Base-by-base conservation (phyloP, 53 echinoderm and acorn worm species). In the Paracentrotus lividus region DNA sequence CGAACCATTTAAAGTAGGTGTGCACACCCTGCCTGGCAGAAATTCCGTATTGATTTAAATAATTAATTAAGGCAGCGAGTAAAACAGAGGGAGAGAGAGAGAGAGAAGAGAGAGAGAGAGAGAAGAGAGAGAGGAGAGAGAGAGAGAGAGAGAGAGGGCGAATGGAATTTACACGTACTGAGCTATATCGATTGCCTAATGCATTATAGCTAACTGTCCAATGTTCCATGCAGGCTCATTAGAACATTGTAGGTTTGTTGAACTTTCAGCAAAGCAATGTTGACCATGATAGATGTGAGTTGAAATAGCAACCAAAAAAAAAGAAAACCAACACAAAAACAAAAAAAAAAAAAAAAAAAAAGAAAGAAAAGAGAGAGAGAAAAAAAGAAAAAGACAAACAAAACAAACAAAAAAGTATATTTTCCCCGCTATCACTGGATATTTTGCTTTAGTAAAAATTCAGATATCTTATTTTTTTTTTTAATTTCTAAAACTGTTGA, bases 11-110 rank as follows among this genome's bases (percentile, higher is more conserved):
- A 26, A 78, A 47, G 24, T n/a, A 78, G 78, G 78, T 78, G 78
- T 78, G 78, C 47, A 78, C 78, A 26, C 78, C 78, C 43, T 78
- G 78, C 78, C 78, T 78, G n/a, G 78, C 45, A 78, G 45, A 78
- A 78, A 78, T 78, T 78, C 78, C 78, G 75, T 86, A 86, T 86
- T 56, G 86, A 86, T 86, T 86, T 55, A 56, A 56, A 86, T 86
- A 55, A 86, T 86, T 86, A 86, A 86, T 86, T 86, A 86, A 86
- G 86, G 86, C 56, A 56, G 47, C 44, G 44, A 78, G 78, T 78
- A 24, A 78, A 47, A 45, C 3, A 78, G 47, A 45, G 78, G 8
- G 78, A 24, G 26, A 78, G 47, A 78, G 47, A 44, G 78, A 78
- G 78, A 45, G 78, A 24, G 78, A 77, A 77, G 78, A 43, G 78